A percentile compares a stretch with the other conserved stretches of the same genome.
phyloP scores from a whole-genome alignment of 2,113 vertebrate genomes.

The Ibidorhyncha struthersii region DNA sequence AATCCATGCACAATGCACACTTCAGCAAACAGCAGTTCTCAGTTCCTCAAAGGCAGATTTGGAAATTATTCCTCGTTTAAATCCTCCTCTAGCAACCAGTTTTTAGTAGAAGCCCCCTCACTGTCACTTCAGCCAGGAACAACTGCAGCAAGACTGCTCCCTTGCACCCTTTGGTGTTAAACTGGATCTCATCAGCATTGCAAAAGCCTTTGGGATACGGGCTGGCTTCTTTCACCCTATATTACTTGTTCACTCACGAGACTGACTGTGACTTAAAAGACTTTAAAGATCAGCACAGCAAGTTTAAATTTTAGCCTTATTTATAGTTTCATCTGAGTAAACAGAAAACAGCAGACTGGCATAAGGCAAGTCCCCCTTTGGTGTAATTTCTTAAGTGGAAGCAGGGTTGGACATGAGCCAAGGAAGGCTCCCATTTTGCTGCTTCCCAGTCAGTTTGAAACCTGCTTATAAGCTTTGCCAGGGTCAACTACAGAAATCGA shows the following conservation, averaged over 20 bases:
- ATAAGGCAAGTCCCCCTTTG: neutral
- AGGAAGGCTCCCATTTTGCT: neutral
- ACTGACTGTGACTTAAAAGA: neutral
- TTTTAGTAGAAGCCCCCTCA: neutral
- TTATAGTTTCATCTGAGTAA: neutral
- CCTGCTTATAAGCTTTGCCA: neutral
- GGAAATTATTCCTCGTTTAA: neutral
- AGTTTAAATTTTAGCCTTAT: neutral
- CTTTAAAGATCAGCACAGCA: neutral
- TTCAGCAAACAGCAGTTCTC: neutral
- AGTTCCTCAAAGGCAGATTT: neutral
- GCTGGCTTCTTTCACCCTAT: neutral
- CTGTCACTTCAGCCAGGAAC: neutral
- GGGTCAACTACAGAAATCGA: neutral
- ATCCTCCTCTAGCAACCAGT: rapidly evolving
- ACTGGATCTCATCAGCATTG: neutral
- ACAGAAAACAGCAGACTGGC: neutral
- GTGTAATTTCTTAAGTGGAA: neutral
- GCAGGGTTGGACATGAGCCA: neutral
- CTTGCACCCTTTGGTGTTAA: neutral
- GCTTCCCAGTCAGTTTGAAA: neutral
- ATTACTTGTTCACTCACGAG: neutral
- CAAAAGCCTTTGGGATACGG: neutral
- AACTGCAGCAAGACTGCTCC: neutral
- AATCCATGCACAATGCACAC: neutral